Percentiles rank a stretch among this genome's conserved stretches.
Evolutionary conservation across 2,797 vertebrate genomes (phyloP).

Genomic region (Neoniphon sammara): DNA sequence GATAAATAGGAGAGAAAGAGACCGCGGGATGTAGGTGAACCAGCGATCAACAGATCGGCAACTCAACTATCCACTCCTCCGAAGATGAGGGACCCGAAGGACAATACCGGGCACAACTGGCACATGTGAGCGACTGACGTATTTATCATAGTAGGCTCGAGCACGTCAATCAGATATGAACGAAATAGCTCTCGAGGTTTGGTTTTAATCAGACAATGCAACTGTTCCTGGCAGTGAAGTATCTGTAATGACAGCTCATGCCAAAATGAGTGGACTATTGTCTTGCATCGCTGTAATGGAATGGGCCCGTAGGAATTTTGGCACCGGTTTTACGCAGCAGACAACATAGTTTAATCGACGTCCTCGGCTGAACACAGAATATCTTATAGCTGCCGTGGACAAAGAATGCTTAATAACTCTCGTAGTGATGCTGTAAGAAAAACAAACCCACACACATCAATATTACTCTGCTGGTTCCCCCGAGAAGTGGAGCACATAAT

Average conservation of each 20-base stretch:
- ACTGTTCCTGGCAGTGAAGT: slow-evolving; percentile 36
- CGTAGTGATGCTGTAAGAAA: slow-evolving; percentile 59
- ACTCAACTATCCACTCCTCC: slow-evolving; percentile 46
- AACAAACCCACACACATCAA: slow-evolving; percentile 16
- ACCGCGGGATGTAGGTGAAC: slow-evolving; percentile 52
- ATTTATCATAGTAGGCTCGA: slow-evolving; percentile 11
- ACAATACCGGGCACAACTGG: slow-evolving; percentile 61
- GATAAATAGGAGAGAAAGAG: slow-evolving; percentile 48
- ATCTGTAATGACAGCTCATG: slow-evolving; percentile 28
- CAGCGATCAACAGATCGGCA: slow-evolving; percentile 67
- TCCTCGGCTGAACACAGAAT: slow-evolving; percentile 32
- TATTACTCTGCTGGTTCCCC: slow-evolving; percentile 53
- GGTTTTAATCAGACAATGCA: slow-evolving; percentile 35
- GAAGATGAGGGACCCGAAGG: slow-evolving; percentile 46
- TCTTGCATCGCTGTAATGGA: slow-evolving; percentile 65
- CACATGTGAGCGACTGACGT: slow-evolving; percentile 64
- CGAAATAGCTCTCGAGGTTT: slow-evolving; percentile 16
- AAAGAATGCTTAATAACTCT: slow-evolving; percentile 36
- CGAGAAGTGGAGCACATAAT: slow-evolving; percentile 53
- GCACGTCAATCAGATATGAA: slow-evolving; percentile 39
- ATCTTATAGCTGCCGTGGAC: slow-evolving; percentile 57
- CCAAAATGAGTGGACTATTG: slow-evolving; percentile 76
- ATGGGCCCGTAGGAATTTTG: slow-evolving; percentile 75
- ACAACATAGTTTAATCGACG: slow-evolving; percentile 75
- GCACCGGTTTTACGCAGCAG: slow-evolving; percentile 80